Evolutionary conservation across 2,797 vertebrate genomes (phyloP).

Genomic region (Onychomys arenicola): DNA sequence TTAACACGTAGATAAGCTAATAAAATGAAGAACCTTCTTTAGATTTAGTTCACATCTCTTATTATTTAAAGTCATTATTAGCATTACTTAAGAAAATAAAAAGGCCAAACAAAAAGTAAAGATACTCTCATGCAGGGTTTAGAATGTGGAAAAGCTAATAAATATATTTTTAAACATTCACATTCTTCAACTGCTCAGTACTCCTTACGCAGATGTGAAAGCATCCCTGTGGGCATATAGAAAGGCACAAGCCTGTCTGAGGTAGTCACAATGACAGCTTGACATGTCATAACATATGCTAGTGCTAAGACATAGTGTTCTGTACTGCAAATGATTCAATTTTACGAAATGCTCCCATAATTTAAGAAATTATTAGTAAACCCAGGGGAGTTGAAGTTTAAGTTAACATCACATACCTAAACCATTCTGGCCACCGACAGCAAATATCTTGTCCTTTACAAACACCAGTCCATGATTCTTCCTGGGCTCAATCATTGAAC

Average conservation of each 20-base stretch:
- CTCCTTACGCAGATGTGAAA: neutral
- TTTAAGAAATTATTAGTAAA: slow-evolving; percentile 5
- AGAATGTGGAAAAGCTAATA: slow-evolving; percentile 41
- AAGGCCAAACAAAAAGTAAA: slow-evolving; percentile 39
- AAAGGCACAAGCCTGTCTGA: neutral
- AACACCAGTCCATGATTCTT: slow-evolving; percentile 98
- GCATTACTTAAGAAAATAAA: slow-evolving; percentile 47
- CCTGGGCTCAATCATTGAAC: slow-evolving; percentile 96
- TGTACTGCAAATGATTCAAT: slow-evolving; percentile 14
- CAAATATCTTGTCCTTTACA: slow-evolving; percentile 97
- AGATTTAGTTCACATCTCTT: slow-evolving; percentile 40
- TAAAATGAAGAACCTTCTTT: slow-evolving; percentile 31
- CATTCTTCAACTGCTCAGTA: neutral
- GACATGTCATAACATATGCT: slow-evolving; percentile 15
- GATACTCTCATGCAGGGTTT: slow-evolving; percentile 50
- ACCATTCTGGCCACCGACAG: slow-evolving; percentile 96
- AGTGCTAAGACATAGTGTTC: neutral
- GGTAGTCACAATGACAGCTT: slow-evolving; percentile 12
- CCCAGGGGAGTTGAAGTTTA: slow-evolving; percentile 34
- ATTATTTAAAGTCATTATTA: slow-evolving; percentile 27
- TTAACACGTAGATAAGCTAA: neutral
- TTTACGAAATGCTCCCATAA: slow-evolving; percentile 53
- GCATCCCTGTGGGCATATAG: neutral
- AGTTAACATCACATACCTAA: slow-evolving; percentile 89
- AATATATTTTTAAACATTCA: neutral